phyloP scores from a whole-genome alignment of 2,888 invertebrate genomes.

The Ceraclea dissimilis region DNA sequence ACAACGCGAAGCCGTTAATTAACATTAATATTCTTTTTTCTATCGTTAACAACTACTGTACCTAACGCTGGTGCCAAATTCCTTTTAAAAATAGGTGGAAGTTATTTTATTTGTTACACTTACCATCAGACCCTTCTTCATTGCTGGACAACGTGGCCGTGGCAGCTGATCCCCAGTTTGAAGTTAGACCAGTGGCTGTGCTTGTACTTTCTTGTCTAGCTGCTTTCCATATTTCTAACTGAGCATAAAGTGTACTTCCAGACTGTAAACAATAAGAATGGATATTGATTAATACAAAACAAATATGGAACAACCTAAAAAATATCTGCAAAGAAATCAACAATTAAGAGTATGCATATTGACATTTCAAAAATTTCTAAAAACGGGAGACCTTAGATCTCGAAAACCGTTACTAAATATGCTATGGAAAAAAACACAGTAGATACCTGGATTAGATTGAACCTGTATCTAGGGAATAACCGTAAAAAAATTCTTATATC shows the following conservation, averaged over 20 bases:
- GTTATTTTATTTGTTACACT: too few relatives aligned
- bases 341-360: too few relatives aligned
- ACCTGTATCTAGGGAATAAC: too few relatives aligned
- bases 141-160: slow-evolving; percentile 41
- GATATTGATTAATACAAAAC: too few relatives aligned
- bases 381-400: neutral
- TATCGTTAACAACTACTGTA: too few relatives aligned
- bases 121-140: slow-evolving; percentile 67
- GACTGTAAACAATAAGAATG: slow-evolving; percentile 53
- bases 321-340: neutral
- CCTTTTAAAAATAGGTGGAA: too few relatives aligned
- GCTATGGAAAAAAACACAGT: neutral
- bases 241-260: slow-evolving; percentile 78
- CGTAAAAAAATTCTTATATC: too few relatives aligned
- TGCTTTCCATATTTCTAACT: slow-evolving; percentile 87
- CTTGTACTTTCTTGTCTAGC: slow-evolving; percentile 50
- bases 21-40: too few relatives aligned
- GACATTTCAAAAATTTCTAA: neutral
- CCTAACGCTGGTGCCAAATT: too few relatives aligned
- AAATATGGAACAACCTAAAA: neutral
- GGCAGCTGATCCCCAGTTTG: neutral
- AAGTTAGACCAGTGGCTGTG: slow-evolving; percentile 29
- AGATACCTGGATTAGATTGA: too few relatives aligned
- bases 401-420: neutral
- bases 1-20: too few relatives aligned